Base-by-base conservation (phyloP, 2,113 vertebrate species). In the Casuarius casuarius region DNA sequence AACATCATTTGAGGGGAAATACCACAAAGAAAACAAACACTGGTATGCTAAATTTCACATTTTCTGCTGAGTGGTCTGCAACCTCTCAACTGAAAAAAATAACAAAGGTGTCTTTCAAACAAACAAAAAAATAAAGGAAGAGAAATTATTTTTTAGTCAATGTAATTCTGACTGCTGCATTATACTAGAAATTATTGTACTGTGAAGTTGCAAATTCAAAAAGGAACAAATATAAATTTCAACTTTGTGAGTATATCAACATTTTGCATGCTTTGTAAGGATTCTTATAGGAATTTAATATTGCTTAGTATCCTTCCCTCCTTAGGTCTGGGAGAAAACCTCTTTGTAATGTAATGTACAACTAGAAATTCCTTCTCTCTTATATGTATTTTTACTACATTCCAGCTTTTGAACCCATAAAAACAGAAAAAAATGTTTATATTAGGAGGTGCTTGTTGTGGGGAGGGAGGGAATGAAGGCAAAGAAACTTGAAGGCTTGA, bases 181-280 rank as follows among this genome's bases (percentile, higher is more conserved):
- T 87, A 81, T 94, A 92, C 87, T 94, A 92, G 94, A 92, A 95
- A 83, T 72, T 66, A 58, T 33, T 90, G 95, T 97, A 94, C 92
- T 97, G 92, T 97, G 96, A 92, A 94, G 90, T 90, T 91, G 78
- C 92, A 8, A 95, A 94, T 90, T 96, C 93, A 72, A 66, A 95
- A 88, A 82, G 65, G 70, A 92, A 91, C 14, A 70, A 94, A 79
- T 84, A 97, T 78, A 82, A 93, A 90, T 96, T 95, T 85, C 33
- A 26, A 67, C 91, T 96, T 97, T 96, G 95, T 96, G 90, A 95
- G 88, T 97, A 87, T 97, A 92, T 94, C 91, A 74, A 90, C 94
- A 93, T 96, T 96, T 96, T 96, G 96, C 97, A 97, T 97, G 94
- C 93, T 92, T 94, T 94, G 90, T 95, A 96, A 95, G 83, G 90